Percentiles rank a stretch among this genome's conserved stretches.
Conservation (phyloP, 2,888 invertebrate species). For the Scaptomyza reducta region DNA sequence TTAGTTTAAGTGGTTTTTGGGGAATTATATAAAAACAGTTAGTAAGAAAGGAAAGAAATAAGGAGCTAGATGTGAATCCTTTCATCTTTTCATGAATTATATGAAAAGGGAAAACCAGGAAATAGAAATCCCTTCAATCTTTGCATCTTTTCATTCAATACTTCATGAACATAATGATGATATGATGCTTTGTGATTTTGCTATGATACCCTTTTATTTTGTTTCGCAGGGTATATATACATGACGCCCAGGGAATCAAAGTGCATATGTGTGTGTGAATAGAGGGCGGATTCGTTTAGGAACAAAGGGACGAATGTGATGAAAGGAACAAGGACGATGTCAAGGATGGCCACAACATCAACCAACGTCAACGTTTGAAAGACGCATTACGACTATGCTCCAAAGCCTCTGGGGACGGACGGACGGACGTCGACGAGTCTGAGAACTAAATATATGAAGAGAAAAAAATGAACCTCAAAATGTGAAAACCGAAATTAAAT, state of each 20-base stretch:
- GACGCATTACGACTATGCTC: conserved; percentile 69
- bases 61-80: too few species aligned
- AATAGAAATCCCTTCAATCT: too few species aligned
- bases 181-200: neutral
- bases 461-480: conserved; percentile 74
- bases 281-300: conserved; percentile 28
- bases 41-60: too few species aligned
- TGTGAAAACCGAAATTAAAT: conserved; percentile 78
- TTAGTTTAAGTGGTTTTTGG: too few species aligned
- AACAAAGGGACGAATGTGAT: conserved; percentile 55
- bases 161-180: too few species aligned
- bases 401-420: conserved; percentile 61
- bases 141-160: too few species aligned
- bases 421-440: conserved; percentile 2
- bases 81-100: too few species aligned
- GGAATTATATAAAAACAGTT: too few species aligned
- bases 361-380: conserved; percentile 58
- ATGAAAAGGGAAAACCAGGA: too few species aligned
- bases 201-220: neutral
- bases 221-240: too few species aligned
- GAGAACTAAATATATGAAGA: neutral
- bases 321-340: conserved; percentile 53
- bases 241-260: conserved; percentile 46
- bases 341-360: conserved; percentile 6
- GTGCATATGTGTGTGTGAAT: conserved; percentile 32